A percentile compares a stretch with the other conserved stretches of the same genome.
phyloP scores from a whole-genome alignment of 30 jellyfish, hydroid and myxozoan species.

The Rhopilema esculentum region DNA sequence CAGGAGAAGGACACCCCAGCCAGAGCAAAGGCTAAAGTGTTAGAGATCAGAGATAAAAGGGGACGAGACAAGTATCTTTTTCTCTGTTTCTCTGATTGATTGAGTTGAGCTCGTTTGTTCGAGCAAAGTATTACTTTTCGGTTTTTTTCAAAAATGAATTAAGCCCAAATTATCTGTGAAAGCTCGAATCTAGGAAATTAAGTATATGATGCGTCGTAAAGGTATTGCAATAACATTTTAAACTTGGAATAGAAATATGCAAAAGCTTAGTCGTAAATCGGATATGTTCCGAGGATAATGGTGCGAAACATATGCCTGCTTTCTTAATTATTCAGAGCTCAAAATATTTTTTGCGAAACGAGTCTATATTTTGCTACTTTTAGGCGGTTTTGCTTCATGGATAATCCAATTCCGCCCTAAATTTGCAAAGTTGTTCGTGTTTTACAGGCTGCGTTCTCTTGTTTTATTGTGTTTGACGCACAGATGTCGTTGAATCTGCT shows the following conservation, averaged over 20 bases:
- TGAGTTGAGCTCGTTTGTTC: neutral
- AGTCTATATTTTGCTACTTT: neutral
- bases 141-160: neutral
- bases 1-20: neutral
- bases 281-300: neutral
- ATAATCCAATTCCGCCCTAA: too few species aligned
- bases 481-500: too few species aligned
- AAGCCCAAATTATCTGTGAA: neutral
- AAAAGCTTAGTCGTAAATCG: neutral
- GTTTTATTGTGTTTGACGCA: too few species aligned
- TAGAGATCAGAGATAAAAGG: slow-evolving; percentile 13
- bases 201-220: neutral
- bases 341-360: neutral
- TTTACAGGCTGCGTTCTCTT: too few species aligned
- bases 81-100: neutral
- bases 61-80: slow-evolving; percentile 53
- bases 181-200: neutral
- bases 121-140: neutral
- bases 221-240: neutral
- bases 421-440: too few species aligned
- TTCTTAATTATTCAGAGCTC: neutral
- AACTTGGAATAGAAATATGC: neutral
- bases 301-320: neutral
- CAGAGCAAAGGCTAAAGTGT: neutral
- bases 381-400: too few species aligned